Base-by-base conservation (phyloP, 1,140 invertebrate species). In the Brachionus rubens region DNA sequence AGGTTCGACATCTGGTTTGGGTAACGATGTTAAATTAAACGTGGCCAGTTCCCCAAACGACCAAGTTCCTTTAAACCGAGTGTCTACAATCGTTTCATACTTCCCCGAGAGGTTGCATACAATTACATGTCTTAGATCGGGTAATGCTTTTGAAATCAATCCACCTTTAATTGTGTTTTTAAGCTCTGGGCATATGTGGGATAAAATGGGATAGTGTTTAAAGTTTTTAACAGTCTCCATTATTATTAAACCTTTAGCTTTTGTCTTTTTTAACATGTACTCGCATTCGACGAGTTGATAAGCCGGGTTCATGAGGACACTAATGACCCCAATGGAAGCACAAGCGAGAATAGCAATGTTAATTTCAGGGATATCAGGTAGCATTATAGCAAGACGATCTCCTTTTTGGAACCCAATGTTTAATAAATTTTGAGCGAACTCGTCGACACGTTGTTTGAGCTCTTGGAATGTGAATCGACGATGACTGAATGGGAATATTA, bases 331-430 rank as follows among this genome's bases (percentile, higher is more conserved):
- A 12, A 89, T 89, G 78, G 92, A 89, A 0, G 90, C 89, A 5
- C 90, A 89, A 0, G 90, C 94, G 77, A 92, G 86, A 79, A 90
- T 87, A 0, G 89, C 86, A 0, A 95, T 80, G 2, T 91, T 86
- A 93, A 94, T 98, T 79, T 92, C 89, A 7, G 89, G 81, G 26
- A 87, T 87, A 83, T 97, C 98, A 0, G 93, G 92, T 0, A 90
- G 89, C 91, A 91, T 96, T 9, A 98, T 86, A 0, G 91, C 94
- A 3, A 99, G 79, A 7, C 91, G 83, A 80, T 98, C 94, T 0
- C 92, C 93, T 56, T 85, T 87, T 77, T 89, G 80, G 9, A 97
- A 82, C 0, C 93, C 93, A 10, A 94, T 80, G 24, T 88, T 87
- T 47, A 89, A 81, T 0, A 98, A 85, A 1, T 91, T 91, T 16